A percentile compares a stretch with the other conserved stretches of the same genome.
Evolutionary conservation across 2,113 vertebrate genomes (phyloP).

Genomic region (Perognathus longimembris): DNA sequence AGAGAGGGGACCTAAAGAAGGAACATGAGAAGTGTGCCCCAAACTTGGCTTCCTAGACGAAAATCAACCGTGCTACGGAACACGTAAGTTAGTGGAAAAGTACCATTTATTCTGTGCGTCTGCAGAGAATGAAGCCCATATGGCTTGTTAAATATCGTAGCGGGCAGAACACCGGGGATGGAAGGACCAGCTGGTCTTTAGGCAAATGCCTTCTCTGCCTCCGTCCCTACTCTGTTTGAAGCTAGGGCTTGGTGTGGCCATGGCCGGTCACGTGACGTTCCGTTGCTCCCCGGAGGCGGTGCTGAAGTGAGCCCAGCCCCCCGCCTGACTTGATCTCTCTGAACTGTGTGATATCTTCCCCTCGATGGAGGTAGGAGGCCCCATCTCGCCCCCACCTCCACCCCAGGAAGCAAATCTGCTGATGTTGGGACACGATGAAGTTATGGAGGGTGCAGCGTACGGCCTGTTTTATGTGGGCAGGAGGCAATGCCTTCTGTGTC

Average conservation of each 20-base stretch:
- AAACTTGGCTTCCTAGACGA: background rate
- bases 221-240: background rate
- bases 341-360: background rate
- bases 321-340: background rate
- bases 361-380: background rate
- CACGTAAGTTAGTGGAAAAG: background rate
- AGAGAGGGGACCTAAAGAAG: background rate
- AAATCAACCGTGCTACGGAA: background rate
- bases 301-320: no score
- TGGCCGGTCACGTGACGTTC: background rate
- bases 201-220: background rate
- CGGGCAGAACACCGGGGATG: background rate
- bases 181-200: no score
- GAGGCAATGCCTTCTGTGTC: background rate
- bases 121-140: fast-evolving
- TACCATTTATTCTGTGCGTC: no score
- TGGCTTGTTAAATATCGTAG: background rate
- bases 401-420: background rate
- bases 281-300: no score
- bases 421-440: background rate
- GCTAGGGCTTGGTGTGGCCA: no score
- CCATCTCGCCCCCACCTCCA: background rate
- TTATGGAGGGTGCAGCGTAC: fast-evolving
- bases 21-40: background rate
- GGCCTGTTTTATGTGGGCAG: background rate